These are phyloP conservation scores for Amblyornis subalaris DNA, from an alignment of 2,113 vertebrate species.

Conservation along the genomic window DNA sequence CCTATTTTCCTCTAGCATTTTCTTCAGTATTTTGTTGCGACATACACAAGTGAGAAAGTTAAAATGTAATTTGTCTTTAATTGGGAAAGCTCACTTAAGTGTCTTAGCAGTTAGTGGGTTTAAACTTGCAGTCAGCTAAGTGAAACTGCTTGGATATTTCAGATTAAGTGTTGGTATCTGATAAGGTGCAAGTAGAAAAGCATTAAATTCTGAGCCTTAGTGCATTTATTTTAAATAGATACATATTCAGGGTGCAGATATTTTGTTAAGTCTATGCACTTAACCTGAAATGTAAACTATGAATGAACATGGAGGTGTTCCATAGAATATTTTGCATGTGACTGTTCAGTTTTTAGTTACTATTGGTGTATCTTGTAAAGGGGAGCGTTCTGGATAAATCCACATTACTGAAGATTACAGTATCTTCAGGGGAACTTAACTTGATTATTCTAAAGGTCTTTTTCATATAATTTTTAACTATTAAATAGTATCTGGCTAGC, in stretches of 20 bases:
- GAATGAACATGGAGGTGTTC: neutral
- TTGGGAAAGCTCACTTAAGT: neutral
- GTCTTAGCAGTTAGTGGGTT: neutral
- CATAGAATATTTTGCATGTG: neutral
- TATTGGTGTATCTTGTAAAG: neutral
- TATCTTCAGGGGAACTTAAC: neutral
- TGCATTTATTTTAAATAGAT: neutral
- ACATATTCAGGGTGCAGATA: neutral
- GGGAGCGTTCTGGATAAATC: neutral
- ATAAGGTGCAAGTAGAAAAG: neutral
- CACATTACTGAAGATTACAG: neutral
- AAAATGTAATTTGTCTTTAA: slow-evolving; percentile 40
- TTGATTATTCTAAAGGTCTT: neutral
- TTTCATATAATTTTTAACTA: neutral
- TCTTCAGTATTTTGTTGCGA: neutral
- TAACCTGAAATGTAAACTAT: neutral
- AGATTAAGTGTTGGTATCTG: neutral
- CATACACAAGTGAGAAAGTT: neutral
- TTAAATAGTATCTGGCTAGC: neutral
- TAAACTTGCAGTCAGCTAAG: neutral
- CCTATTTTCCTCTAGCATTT: neutral
- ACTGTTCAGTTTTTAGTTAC: neutral
- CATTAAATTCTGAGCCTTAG: neutral
- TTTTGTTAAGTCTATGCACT: neutral
- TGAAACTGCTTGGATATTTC: neutral